Base-by-base conservation (phyloP, 2,888 invertebrate species). In the Onthophagus sagittarius region DNA sequence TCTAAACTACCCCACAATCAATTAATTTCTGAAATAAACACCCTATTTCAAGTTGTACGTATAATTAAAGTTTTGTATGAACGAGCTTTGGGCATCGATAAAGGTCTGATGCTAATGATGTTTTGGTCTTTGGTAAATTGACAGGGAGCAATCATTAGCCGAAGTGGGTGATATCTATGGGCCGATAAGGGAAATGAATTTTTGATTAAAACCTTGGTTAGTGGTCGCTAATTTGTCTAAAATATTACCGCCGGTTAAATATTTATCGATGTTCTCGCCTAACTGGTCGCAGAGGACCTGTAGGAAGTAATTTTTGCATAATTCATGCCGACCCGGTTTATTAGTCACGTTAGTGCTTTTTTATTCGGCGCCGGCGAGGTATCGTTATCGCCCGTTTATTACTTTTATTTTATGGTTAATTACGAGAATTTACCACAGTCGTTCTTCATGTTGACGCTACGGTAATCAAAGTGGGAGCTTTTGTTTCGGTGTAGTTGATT, bases 271-370 rank as follows among this genome's bases (percentile, higher is more conserved):
- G 76, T 76, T 78, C 76, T 77, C 79, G 76, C 78, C 78, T 77
- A 72, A 63, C 69, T 71, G 64, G 32, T 32, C 69, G 63, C 67
- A 31, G 23, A 67, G 39, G 72, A 39, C 67, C 39, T 64, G 63
- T 69, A 72, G 70, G 32, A 72, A 71, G 77, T 77, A 77, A 78
- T 79, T 78, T 78, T 71, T 79, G 77, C 77, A 79, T 79, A 77
- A 78, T 79, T 78, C 75, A 79, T 76, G 71, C 69, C 63, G 39
- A 53, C 39, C 39, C 23, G 70, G 69, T 73, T 69, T 75, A 77
- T 77, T 76, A 76, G 75, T 77, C 77, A 77, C 76, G 73, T 74
- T 67, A 67, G 32, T 67, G 67, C 67, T 23, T 67, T 67, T 67
- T 67, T 53, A 53, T 53, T 11, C 67, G 6, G 23, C 31, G 64